Conservation (phyloP, 92 coral and sea anemone species). For the Zoanthus gigantus region DNA sequence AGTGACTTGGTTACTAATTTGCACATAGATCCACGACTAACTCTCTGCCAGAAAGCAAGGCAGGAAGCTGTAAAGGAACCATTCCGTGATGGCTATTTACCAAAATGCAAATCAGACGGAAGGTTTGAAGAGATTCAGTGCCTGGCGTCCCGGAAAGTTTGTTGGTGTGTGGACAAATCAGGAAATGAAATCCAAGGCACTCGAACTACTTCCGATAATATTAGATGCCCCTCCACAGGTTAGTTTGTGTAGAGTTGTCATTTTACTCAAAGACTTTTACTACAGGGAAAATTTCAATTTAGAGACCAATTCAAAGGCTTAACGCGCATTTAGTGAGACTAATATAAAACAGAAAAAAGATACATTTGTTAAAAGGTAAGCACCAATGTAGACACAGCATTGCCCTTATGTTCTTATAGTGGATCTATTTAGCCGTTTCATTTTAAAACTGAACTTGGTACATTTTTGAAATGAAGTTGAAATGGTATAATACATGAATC, state of each 20-base stretch:
- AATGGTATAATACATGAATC: too few relatives aligned
- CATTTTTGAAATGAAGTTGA: too few relatives aligned
- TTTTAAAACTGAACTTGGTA: too few relatives aligned
- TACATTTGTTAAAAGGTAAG: too few relatives aligned
- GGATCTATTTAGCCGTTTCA: too few relatives aligned
- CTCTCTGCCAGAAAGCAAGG: constrained; percentile 79
- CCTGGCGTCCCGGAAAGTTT: constrained; percentile 67
- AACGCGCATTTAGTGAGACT: too few relatives aligned
- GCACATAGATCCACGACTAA: constrained; percentile 58
- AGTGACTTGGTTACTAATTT: not conserved
- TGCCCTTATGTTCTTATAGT: too few relatives aligned
- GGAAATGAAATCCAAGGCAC: constrained; percentile 89
- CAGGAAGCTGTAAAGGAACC: constrained; percentile 63
- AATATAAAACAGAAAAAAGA: too few relatives aligned
- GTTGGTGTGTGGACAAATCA: constrained; percentile 90
- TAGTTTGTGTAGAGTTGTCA: not conserved
- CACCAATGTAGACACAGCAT: too few relatives aligned
- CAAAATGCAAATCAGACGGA: constrained; percentile 85
- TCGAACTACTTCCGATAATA: constrained; percentile 61
- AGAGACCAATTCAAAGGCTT: too few relatives aligned
- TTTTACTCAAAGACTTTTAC: not conserved
- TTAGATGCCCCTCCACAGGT: constrained; percentile 77
- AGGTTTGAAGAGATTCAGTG: constrained; percentile 86
- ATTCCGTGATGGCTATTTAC: constrained; percentile 69
- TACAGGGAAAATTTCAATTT: not conserved